Percentiles rank a stretch among this genome's conserved stretches.
These are phyloP conservation scores for Pteromalus puparum DNA, from an alignment of 1,140 invertebrate genomes.

Conservation along the genomic window DNA sequence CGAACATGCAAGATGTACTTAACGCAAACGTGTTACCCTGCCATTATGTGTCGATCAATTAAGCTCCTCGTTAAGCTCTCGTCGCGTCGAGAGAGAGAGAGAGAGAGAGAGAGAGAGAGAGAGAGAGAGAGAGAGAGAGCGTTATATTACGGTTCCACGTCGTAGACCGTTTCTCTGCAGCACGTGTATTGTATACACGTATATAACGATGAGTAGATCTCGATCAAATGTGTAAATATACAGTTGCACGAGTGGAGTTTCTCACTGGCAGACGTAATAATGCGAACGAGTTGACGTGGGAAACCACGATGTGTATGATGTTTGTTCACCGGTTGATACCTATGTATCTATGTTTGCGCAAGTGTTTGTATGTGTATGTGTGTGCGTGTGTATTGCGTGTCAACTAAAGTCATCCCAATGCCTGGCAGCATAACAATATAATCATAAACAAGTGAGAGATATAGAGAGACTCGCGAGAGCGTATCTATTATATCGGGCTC, in stretches of 20 bases:
- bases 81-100: too few species aligned
- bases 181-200: background rate
- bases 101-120: too few species aligned
- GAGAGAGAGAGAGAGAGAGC: too few species aligned
- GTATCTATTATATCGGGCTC: slow-evolving; percentile 45
- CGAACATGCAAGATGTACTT: slow-evolving; percentile 10
- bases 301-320: background rate
- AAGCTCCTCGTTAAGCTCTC: slow-evolving; percentile 30
- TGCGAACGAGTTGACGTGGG: too few species aligned
- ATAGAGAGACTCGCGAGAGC: slow-evolving; percentile 19
- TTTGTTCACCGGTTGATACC: background rate
- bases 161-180: background rate
- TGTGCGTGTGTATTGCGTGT: background rate
- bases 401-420: slow-evolving; percentile 15
- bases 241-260: background rate
- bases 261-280: too few species aligned
- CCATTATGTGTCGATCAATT: slow-evolving; percentile 32
- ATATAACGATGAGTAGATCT: background rate
- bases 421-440: slow-evolving; percentile 27
- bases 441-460: slow-evolving; percentile 27
- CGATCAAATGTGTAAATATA: background rate
- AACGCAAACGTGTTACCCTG: background rate
- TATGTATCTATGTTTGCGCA: background rate
- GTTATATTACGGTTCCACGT: background rate
- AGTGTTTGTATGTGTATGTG: background rate